Evolutionary conservation across 2,797 vertebrate species (phyloP), one percentile per base, ranked within the genome.

Genomic region (Falco concolor): DNA sequence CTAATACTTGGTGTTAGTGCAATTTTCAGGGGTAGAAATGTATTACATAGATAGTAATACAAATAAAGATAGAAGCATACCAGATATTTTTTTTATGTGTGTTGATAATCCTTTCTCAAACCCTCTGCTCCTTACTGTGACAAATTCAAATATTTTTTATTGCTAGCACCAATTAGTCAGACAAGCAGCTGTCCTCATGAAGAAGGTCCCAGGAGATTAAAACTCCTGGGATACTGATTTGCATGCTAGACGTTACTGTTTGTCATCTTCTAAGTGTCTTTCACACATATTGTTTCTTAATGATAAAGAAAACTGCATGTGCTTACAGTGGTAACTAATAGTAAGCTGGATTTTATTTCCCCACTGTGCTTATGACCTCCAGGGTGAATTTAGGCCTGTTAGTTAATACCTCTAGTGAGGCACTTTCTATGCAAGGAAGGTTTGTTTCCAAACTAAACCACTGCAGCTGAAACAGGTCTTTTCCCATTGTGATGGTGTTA

Each of bases 121-220:
- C 32, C 34, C 50, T 89, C 49, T 72, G 28, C 49, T 89, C 28
- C 74, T 82, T 93, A 91, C 21, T 56, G 70, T 64, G 84, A 94
- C 67, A 90, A 84, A 93, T 83, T 89, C 44, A 89, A 90, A 76
- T 84, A 87, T 10, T 67, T 42, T 92, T 91, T 92, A 67, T 90
- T 93, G 47, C 70, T 59, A 63, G 44, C 73, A 70, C 77, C 44
- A 94, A 34, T 93, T 93, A 93, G 64, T 72, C 73, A 79, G 72
- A 32, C 64, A 77, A 77, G 67, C 88, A 92, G 77, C 80, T 92
- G 70, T 63, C 86, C 80, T 92, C 36, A 17, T 30, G 63, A 80
- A 82, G 77, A 84, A 63, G 38, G 23, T 25, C 63, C 12, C 81
- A 77, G 40, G 49, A 96, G 59, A 87, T 60, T 78, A 67, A 94